A percentile compares a stretch with the other conserved stretches of the same genome.
phyloP scores from a whole-genome alignment of 2,797 vertebrate genomes.

The Ctenochaetus hawaiiensis region DNA sequence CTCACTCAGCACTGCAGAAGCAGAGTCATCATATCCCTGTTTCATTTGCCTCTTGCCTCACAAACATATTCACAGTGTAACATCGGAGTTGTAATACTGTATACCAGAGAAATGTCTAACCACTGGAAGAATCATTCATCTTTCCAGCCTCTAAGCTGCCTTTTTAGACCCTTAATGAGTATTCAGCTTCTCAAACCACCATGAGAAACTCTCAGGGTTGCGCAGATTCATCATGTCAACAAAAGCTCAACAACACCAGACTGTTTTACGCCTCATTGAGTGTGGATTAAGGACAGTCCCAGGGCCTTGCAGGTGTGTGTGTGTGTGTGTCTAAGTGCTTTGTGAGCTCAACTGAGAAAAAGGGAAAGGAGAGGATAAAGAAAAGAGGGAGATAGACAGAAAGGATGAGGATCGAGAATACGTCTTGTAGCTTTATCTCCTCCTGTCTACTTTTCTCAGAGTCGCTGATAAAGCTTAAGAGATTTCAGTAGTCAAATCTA shows the following conservation, averaged over 20 bases:
- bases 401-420: constrained; percentile 10
- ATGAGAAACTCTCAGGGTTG: constrained; percentile 3
- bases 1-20: neutral
- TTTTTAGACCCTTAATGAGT: neutral
- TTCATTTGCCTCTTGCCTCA: neutral
- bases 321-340: neutral
- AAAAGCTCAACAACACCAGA: neutral
- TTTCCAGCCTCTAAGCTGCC: neutral
- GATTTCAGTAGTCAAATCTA: constrained; percentile 20
- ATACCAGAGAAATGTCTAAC: neutral
- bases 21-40: neutral
- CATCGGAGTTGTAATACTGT: neutral
- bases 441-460: neutral
- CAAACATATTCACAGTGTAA: neutral
- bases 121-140: neutral
- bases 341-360: constrained; percentile 1
- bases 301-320: neutral
- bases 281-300: neutral
- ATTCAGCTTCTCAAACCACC: no score
- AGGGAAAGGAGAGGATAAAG: neutral
- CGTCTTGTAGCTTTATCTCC: neutral
- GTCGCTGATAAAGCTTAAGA: constrained; percentile 9
- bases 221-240: constrained; percentile 5
- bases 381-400: neutral
- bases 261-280: neutral